Percentiles rank a stretch among this genome's conserved stretches.
phyloP scores from a whole-genome alignment of 2,888 invertebrate genomes.

The Clepsis dumicolana region DNA sequence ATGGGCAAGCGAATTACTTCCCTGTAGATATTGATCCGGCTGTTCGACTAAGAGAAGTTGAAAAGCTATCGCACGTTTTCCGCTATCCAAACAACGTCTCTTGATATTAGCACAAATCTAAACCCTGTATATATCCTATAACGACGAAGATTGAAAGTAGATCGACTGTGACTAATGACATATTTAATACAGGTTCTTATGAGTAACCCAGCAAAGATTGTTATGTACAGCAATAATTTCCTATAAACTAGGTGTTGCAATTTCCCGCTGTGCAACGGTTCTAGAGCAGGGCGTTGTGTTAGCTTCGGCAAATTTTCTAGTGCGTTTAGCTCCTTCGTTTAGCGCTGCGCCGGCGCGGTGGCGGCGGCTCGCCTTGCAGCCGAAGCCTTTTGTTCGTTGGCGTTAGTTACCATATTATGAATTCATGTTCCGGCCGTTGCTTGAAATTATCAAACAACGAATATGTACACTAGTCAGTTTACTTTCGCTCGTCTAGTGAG shows the following conservation, averaged over 20 bases:
- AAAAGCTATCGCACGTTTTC: constrained; percentile 16
- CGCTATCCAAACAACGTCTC: not conserved
- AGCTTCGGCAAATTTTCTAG: constrained; percentile 48
- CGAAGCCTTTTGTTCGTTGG: not conserved
- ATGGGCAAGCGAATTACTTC: constrained; percentile 51
- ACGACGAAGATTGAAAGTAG: constrained; percentile 57
- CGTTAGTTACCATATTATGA: constrained; percentile 15
- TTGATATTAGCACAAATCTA: not conserved
- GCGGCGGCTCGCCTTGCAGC: constrained; percentile 10
- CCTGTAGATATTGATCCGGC: constrained; percentile 50
- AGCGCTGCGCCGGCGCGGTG: constrained; percentile 41
- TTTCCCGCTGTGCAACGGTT: constrained; percentile 58
- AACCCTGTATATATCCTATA: too few species aligned
- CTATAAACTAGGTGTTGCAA: constrained; percentile 66
- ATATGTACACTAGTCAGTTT: constrained; percentile 55
- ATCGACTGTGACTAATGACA: constrained; percentile 48
- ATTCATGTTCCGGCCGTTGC: constrained; percentile 33
- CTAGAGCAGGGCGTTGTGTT: constrained; percentile 52
- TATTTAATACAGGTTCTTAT: constrained; percentile 4
- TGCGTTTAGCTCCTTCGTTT: constrained; percentile 43
- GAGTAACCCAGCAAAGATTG: constrained; percentile 46
- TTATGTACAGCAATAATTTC: constrained; percentile 66
- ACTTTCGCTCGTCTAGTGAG: constrained; percentile 75
- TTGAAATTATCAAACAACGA: constrained; percentile 44
- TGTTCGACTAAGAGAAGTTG: constrained; percentile 18